Conservation (phyloP, 2,797 vertebrate genomes). For the Gymnopithys bicolor region DNA sequence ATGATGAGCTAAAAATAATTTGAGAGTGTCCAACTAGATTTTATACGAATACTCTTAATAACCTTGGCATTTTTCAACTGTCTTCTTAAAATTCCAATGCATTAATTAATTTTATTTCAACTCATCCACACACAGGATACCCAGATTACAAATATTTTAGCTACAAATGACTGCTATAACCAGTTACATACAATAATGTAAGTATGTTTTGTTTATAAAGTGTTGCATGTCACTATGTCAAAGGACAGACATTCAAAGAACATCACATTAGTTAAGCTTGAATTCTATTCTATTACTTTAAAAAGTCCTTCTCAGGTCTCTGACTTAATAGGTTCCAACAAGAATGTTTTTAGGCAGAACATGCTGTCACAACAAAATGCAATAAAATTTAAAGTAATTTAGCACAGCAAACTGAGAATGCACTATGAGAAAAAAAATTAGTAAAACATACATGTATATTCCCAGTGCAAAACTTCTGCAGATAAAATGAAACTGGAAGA, state of each 20-base stretch:
- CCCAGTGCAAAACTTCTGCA: neutral
- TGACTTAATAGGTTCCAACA: neutral
- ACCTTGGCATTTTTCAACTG: neutral
- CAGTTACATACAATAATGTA: neutral
- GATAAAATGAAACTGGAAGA: neutral
- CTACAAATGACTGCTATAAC: constrained; percentile 2
- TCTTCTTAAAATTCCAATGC: neutral
- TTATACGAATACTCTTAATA: neutral
- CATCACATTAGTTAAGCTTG: neutral
- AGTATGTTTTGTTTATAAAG: neutral
- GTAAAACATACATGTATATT: neutral
- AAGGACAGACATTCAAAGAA: neutral
- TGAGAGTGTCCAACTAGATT: neutral
- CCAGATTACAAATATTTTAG: neutral
- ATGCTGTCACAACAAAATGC: neutral
- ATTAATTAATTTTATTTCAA: neutral
- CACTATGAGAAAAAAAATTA: neutral
- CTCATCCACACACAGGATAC: neutral
- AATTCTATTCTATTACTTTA: neutral
- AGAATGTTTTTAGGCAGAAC: neutral
- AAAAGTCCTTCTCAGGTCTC: neutral
- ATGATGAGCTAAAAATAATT: neutral
- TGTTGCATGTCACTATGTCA: neutral
- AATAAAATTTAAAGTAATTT: neutral
- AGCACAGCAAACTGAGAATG: neutral